phyloP scores from a whole-genome alignment of 2,888 invertebrate species.

The Napeogenes inachia region DNA sequence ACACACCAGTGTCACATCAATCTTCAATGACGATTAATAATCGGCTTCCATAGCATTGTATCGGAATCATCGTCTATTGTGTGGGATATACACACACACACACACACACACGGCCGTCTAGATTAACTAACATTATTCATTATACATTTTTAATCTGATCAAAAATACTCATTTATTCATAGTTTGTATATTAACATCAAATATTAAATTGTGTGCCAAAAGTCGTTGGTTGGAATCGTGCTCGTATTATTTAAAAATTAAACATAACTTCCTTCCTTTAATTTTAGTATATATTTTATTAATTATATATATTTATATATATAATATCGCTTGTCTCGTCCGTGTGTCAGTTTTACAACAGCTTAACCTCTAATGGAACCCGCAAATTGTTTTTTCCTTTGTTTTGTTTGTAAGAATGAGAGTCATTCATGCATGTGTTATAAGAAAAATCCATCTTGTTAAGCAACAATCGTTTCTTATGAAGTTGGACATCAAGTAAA shows the following conservation, averaged over 20 bases:
- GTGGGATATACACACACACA: constrained; percentile 37
- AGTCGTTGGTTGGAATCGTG: no score
- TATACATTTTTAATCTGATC: not conserved
- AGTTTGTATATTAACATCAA: no score
- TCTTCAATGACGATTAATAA: constrained; percentile 63
- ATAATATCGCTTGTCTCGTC: constrained; percentile 9
- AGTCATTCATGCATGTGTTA: constrained; percentile 53
- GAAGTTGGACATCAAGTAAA: constrained; percentile 35
- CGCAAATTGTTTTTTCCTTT: constrained; percentile 66
- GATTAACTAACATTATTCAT: not conserved
- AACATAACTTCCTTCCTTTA: no score
- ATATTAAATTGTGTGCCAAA: no score
- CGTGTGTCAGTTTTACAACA: constrained; percentile 50
- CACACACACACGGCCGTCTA: constrained; percentile 39
- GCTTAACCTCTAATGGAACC: constrained; percentile 47
- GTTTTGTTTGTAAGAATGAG: constrained; percentile 52
- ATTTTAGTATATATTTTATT: no score
- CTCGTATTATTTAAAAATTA: no score
- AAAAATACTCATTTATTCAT: no score
- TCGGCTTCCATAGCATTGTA: constrained; percentile 56
- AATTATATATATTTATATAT: not conserved
- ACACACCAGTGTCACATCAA: constrained; percentile 60
- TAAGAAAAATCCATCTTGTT: constrained; percentile 62
- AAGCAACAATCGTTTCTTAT: constrained; percentile 63
- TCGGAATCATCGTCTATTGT: constrained; percentile 65